Conservation (phyloP, 2,797 vertebrate species). For the Hipposideros larvatus region DNA sequence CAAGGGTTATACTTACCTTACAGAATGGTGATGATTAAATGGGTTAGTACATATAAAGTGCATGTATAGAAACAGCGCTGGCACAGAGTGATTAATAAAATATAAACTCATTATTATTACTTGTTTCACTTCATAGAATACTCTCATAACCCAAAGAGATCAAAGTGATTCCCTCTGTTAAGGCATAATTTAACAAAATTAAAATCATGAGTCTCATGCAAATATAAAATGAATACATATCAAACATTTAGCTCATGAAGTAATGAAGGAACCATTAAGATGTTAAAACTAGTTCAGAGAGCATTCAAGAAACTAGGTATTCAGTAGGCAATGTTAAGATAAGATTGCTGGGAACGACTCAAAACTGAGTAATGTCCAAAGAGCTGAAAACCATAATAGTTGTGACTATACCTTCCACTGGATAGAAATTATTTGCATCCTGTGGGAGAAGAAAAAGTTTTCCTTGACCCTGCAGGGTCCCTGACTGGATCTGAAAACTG, state of each 20-base stretch:
- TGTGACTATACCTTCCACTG: background rate
- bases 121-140: slow-evolving; percentile 26
- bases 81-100: background rate
- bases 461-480: background rate
- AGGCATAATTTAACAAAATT: slow-evolving; percentile 27
- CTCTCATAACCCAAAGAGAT: background rate
- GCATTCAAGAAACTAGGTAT: background rate
- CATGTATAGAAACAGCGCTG: background rate
- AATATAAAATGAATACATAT: background rate
- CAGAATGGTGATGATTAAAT: background rate
- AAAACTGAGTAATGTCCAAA: background rate
- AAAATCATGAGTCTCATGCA: background rate
- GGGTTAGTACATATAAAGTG: background rate
- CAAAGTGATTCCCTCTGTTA: background rate
- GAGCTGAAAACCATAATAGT: background rate
- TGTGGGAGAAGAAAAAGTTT: background rate
- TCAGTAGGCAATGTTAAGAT: background rate
- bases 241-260: slow-evolving; percentile 28
- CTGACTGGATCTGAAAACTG: background rate
- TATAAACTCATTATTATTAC: background rate
- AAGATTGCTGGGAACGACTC: background rate
- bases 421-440: background rate
- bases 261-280: background rate
- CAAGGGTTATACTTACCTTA: background rate
- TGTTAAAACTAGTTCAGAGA: background rate